phyloP scores from a whole-genome alignment of 2,888 invertebrate genomes.

The Sphaerophoria taeniata region DNA sequence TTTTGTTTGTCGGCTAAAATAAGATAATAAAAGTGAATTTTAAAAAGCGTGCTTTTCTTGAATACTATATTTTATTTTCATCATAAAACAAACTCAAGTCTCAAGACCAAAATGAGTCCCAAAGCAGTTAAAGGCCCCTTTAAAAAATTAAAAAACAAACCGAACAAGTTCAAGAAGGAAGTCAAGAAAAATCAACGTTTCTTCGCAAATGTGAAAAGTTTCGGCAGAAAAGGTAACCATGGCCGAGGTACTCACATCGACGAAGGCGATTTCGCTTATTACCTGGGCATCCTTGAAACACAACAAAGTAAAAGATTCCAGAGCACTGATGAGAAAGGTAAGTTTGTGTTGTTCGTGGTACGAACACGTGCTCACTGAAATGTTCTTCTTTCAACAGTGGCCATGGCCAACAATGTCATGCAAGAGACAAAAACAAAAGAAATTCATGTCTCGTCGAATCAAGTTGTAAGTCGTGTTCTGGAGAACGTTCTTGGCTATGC shows the following conservation, averaged over 20 bases:
- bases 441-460: constrained; percentile 89
- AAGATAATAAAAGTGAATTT: too few relatives aligned
- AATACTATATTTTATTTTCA: not conserved
- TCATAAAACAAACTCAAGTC: not conserved
- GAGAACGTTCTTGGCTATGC: constrained; percentile 90
- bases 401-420: constrained; percentile 89
- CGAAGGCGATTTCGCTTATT: constrained; percentile 90
- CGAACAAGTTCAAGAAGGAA: constrained; percentile 2
- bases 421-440: constrained; percentile 89
- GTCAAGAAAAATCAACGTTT: constrained; percentile 78
- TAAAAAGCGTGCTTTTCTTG: not conserved
- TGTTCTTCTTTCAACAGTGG: constrained; percentile 76
- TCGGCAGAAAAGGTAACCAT: constrained; percentile 88
- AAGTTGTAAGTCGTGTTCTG: constrained; percentile 90
- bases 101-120: constrained; percentile 16
- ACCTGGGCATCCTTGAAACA: constrained; percentile 89
- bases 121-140: not conserved
- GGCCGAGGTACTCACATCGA: constrained; percentile 89
- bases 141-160: constrained; percentile 10
- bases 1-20: too few relatives aligned
- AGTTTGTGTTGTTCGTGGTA: constrained; percentile 72
- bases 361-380: not conserved
- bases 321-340: constrained; percentile 89
- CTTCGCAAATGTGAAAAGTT: constrained; percentile 89
- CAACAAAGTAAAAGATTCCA: constrained; percentile 87